These are phyloP conservation scores for Spatulosminthurus flaviceps DNA, from an alignment of 2,888 invertebrate genomes.

Conservation along the genomic window DNA sequence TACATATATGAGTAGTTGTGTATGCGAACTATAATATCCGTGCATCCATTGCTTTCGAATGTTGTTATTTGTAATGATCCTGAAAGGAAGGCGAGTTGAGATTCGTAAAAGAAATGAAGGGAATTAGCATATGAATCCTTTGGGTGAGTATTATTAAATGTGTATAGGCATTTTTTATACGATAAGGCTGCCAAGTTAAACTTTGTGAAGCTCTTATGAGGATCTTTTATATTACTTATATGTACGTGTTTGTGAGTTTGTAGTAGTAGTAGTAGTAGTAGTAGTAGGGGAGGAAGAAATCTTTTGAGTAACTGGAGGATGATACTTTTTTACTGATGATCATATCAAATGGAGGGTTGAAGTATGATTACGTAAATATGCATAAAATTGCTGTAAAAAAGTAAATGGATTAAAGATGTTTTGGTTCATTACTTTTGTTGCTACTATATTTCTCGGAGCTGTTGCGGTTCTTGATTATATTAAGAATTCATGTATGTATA, in stretches of 20 bases:
- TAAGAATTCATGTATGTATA: neutral
- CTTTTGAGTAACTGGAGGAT: neutral
- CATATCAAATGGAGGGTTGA: neutral
- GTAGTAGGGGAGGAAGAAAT: neutral
- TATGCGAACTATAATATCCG: no score
- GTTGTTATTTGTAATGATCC: neutral
- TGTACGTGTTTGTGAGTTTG: no score
- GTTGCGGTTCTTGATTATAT: neutral
- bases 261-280: no score
- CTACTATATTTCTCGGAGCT: neutral
- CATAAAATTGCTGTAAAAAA: neutral
- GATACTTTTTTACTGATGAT: neutral
- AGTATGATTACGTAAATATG: neutral
- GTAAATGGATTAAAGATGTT: constrained; percentile 18
- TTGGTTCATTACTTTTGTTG: constrained; percentile 2
- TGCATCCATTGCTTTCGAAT: no score
- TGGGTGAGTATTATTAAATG: neutral
- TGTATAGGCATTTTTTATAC: no score
- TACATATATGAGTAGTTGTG: no score
- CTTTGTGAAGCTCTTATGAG: no score
- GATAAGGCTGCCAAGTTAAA: no score
- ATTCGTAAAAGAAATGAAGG: constrained; percentile 13
- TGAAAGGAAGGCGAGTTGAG: neutral
- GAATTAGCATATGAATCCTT: neutral
- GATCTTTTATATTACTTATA: no score